phyloP scores from a whole-genome alignment of 2,888 invertebrate genomes.

The Papilio demoleus region DNA sequence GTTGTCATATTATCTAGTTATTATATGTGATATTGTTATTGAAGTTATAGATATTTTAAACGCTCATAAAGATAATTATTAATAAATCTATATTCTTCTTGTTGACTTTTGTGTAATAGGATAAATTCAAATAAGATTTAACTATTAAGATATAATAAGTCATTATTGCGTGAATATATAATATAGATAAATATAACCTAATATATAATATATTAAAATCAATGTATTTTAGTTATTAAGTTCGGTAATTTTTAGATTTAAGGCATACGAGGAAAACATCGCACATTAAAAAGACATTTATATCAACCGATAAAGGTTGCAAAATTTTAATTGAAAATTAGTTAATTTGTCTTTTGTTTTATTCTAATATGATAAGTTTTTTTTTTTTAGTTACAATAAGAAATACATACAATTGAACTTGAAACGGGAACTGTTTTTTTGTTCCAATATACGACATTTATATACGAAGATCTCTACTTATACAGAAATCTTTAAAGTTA shows the following conservation, averaged over 20 bases:
- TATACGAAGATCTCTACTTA: too few species aligned
- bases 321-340: too few species aligned
- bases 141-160: constrained; percentile 43
- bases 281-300: background rate
- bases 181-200: constrained; percentile 22
- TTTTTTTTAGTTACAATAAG: too few species aligned
- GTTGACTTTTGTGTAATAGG: constrained; percentile 79
- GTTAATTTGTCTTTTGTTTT: too few species aligned
- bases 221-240: constrained; percentile 30
- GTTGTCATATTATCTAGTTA: constrained; percentile 80
- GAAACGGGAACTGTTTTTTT: too few species aligned
- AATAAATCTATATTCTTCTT: constrained; percentile 75
- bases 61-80: constrained; percentile 63
- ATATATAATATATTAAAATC: constrained; percentile 6
- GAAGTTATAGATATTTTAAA: constrained; percentile 78
- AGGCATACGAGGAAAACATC: background rate
- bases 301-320: too few species aligned
- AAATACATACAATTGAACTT: too few species aligned
- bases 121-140: constrained; percentile 56
- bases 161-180: constrained; percentile 39
- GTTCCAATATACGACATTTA: too few species aligned
- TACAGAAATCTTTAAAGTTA: too few species aligned
- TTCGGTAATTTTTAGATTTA: constrained; percentile 3
- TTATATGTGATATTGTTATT: constrained; percentile 83
- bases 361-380: too few species aligned